Evolutionary conservation across 2,888 invertebrate genomes (phyloP).

Genomic region (Isoperla grammatica): DNA sequence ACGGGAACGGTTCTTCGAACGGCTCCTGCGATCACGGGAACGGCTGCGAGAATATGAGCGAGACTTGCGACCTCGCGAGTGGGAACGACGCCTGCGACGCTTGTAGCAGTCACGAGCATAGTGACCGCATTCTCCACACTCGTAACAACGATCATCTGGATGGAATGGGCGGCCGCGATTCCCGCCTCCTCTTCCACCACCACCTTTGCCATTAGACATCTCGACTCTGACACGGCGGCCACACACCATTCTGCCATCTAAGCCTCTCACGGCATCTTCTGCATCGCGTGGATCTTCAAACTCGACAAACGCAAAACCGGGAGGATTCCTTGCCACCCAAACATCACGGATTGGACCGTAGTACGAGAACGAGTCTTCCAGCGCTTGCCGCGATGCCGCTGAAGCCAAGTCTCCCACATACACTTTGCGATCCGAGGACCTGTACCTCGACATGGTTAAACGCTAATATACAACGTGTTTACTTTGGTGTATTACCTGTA

Average conservation of each 20-base stretch:
- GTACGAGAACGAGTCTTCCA: constrained; percentile 88
- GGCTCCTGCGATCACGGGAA: constrained; percentile 18
- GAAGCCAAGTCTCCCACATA: constrained; percentile 91
- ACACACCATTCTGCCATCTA: constrained; percentile 48
- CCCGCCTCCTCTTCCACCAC: constrained; percentile 29
- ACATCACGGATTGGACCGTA: constrained; percentile 90
- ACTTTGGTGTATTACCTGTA: no score
- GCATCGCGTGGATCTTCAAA: constrained; percentile 91
- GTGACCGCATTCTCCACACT: constrained; percentile 19
- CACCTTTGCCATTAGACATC: constrained; percentile 42
- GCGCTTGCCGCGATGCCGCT: constrained; percentile 80
- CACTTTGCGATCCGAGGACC: constrained; percentile 76
- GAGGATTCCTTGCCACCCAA: constrained; percentile 96
- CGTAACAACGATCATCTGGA: constrained; percentile 37
- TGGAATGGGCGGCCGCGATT: constrained; percentile 19
- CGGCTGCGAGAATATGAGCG: constrained; percentile 12
- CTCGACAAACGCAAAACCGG: constrained; percentile 92
- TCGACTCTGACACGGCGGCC: constrained; percentile 46
- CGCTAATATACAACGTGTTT: no score
- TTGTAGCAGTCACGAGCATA: constrained; percentile 16
- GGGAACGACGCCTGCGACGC: constrained; percentile 9
- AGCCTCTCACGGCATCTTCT: constrained; percentile 75
- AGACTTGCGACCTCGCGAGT: not conserved
- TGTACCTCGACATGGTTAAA: constrained; percentile 15
- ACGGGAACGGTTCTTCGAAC: constrained; percentile 20